Percentiles rank a stretch among this genome's conserved stretches.
phyloP scores from a whole-genome alignment of 2,888 invertebrate species.

The Archips crataeganus region DNA sequence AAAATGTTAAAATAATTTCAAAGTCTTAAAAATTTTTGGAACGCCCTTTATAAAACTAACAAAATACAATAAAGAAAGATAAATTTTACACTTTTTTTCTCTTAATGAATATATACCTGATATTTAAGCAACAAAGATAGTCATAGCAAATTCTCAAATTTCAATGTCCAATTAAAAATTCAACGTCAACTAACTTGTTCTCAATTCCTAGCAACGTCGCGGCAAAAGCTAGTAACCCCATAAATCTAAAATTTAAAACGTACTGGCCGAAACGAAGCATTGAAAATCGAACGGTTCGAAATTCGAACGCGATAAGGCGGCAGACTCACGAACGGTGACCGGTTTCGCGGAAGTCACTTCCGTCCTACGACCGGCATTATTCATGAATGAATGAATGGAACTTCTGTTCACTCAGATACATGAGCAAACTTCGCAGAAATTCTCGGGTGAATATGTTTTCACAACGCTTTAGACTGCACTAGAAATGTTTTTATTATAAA shows the following conservation, averaged over 20 bases:
- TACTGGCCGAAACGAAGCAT: conserved; percentile 9
- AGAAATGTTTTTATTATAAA: neutral
- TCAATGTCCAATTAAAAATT: neutral
- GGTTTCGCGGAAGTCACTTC: conserved; percentile 44
- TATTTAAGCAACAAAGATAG: neutral
- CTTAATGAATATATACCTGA: too few relatives aligned
- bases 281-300: conserved; percentile 26
- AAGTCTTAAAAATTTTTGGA: too few relatives aligned
- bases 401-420: conserved; percentile 44
- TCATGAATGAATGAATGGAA: conserved; percentile 44
- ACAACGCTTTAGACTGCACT: conserved; percentile 8
- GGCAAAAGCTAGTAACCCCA: neutral
- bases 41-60: too few relatives aligned
- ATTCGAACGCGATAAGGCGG: conserved; percentile 37
- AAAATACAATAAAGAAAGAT: too few relatives aligned
- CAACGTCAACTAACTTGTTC: neutral
- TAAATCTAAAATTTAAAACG: conserved; percentile 12
- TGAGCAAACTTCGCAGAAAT: conserved; percentile 40
- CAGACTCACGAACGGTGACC: conserved; percentile 41
- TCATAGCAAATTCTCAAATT: neutral
- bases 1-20: too few relatives aligned
- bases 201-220: neutral
- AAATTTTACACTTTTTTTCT: too few relatives aligned
- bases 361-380: conserved; percentile 45
- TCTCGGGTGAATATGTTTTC: conserved; percentile 32